phyloP scores from a whole-genome alignment of 2,113 vertebrate genomes.

The Takifugu flavidus region DNA sequence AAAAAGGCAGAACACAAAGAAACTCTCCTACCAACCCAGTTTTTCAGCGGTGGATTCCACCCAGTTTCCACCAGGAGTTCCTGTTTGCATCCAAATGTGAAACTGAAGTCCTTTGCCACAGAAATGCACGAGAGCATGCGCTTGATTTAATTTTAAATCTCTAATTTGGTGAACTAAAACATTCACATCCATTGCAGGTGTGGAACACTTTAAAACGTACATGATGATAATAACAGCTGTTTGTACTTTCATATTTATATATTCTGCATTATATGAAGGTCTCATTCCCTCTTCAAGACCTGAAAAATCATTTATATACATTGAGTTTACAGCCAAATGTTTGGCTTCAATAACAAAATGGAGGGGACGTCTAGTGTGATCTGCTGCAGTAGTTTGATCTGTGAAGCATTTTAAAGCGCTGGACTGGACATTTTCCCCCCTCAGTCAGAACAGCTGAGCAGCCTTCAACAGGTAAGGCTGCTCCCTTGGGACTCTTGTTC shows the following conservation, averaged over 20 bases:
- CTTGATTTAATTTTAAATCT: slow-evolving; percentile 16
- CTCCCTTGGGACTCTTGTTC: background rate
- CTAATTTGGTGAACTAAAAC: slow-evolving; percentile 41
- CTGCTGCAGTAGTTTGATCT: too few relatives aligned
- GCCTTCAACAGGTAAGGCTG: background rate
- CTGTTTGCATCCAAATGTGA: too few relatives aligned
- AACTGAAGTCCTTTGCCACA: slow-evolving; percentile 23
- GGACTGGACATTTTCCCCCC: background rate
- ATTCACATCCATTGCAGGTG: slow-evolving; percentile 31
- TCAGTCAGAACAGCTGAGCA: slow-evolving; percentile 2
- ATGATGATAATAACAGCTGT: slow-evolving; percentile 18
- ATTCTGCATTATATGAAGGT: slow-evolving; percentile 13
- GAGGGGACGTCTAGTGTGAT: background rate
- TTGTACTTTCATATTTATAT: background rate
- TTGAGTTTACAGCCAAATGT: slow-evolving; percentile 62
- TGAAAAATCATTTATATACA: slow-evolving; percentile 62
- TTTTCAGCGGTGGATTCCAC: background rate
- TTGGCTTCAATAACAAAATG: slow-evolving; percentile 31
- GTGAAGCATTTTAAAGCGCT: background rate
- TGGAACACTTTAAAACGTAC: slow-evolving; percentile 48
- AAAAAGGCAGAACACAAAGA: slow-evolving; percentile 3
- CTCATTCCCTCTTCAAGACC: slow-evolving; percentile 45
- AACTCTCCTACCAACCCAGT: background rate
- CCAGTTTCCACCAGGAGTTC: too few relatives aligned
- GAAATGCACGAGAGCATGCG: slow-evolving; percentile 50